A percentile compares a stretch with the other conserved stretches of the same genome.
Conservation (phyloP, 2,113 vertebrate genomes). For the Oncorhynchus clarkii region DNA sequence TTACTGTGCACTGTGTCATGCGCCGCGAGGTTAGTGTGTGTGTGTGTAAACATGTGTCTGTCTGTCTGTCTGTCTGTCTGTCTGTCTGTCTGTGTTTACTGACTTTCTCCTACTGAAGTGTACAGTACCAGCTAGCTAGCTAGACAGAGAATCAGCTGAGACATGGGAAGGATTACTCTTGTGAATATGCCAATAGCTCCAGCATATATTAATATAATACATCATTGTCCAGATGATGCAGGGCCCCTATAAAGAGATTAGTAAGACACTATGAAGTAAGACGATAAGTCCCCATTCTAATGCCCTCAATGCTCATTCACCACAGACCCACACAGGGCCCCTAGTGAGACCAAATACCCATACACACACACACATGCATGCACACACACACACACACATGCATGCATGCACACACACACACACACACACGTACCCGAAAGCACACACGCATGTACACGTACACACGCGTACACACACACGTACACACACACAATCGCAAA, state of each 20-base stretch:
- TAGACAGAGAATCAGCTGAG: no score
- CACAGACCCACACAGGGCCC: neutral
- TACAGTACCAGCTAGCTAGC: no score
- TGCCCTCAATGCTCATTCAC: conserved; percentile 20
- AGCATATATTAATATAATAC: conserved; percentile 40
- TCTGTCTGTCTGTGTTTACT: conserved; percentile 11
- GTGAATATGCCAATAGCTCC: no score
- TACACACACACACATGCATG: no score
- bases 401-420: neutral
- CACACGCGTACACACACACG: no score
- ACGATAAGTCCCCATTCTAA: conserved; percentile 63
- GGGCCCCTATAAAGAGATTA: conserved; percentile 64
- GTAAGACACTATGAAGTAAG: conserved; percentile 60
- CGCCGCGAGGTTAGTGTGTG: conserved; percentile 89
- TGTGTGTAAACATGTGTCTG: conserved; percentile 2
- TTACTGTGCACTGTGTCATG: conserved; percentile 94
- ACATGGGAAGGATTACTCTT: no score
- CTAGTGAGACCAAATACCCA: neutral
- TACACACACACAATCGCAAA: no score
- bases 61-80: conserved; percentile 13
- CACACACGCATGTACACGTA: no score
- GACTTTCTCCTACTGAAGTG: no score
- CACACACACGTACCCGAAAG: no score
- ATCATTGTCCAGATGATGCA: conserved; percentile 61
- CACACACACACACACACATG: no score